Base-by-base conservation (phyloP, 2,797 vertebrate species). In the Xiphorhynchus erythropygius region DNA sequence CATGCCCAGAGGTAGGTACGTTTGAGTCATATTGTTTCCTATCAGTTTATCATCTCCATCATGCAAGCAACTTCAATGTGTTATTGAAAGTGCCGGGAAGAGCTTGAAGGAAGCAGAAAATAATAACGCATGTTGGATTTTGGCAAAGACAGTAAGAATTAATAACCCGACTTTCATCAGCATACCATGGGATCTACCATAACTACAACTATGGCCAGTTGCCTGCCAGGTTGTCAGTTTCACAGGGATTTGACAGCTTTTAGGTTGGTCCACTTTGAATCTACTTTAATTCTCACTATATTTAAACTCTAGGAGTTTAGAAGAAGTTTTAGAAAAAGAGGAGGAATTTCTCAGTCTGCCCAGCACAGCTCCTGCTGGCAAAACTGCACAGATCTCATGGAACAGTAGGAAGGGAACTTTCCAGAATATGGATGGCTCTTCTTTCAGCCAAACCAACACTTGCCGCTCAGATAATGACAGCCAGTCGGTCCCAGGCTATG, bases 331-430 rank as follows among this genome's bases (percentile, higher is more conserved):
- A 27, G 53, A 73, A 76, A 77, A 94, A 57, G 16, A 62, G 30
- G 16, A 89, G 47, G n/a, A 85, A 88, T 84, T 88, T 90, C 78
- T 73, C 33, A 46, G 44, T 28, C 59, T 89, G 77, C 41, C 81
- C 76, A 82, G 70, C 35, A 71, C 79, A 79, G 53, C 44, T 95
- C 67, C 70, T 80, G 52, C 56, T 92, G 86, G 81, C 64, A 96
- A 80, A 89, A 80, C 37, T 87, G 79, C 71, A 92, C 10, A 93
- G 49, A 74, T 46, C 68, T 92, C 56, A 64, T 5, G 37, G 68
- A 89, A 75, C 42, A 85, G 81, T 67, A 87, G 81, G 81, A 79
- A 84, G 37, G 37, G 90, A 96, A 94, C 33, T 83, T 94, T 94
- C 84, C 92, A 94, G 92, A 95, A 87, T 52, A 80, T 44, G 53